These are phyloP conservation scores for zebrafish (Danio rerio) DNA, from an alignment of 2,113 vertebrate species.

Conservation along the genomic window DNA sequence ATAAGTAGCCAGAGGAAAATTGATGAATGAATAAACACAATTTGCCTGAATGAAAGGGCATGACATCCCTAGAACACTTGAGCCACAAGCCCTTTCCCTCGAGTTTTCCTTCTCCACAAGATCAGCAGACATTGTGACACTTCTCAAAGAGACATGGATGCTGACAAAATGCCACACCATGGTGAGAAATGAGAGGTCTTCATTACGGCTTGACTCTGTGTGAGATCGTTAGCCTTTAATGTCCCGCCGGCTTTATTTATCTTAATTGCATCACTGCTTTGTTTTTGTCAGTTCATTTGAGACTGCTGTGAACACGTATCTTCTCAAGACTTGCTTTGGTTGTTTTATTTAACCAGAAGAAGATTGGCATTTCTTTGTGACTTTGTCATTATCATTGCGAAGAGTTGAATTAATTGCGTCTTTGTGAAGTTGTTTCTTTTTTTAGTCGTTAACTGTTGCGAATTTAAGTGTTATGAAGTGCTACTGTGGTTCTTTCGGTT, in stretches of 20 bases:
- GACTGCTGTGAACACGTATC: conserved; percentile 8
- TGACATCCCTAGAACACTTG: not conserved
- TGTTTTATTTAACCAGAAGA: not conserved
- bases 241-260: not conserved
- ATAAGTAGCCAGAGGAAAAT: too few species aligned
- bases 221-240: not conserved
- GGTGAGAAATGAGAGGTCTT: conserved; percentile 6
- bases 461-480: too few species aligned
- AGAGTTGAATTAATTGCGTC: not conserved
- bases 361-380: not conserved
- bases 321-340: not conserved
- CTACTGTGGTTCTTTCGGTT: not conserved
- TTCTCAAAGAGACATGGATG: not conserved
- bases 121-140: not conserved
- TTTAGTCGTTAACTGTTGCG: not conserved
- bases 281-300: not conserved
- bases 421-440: not conserved
- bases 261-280: conserved; percentile 22
- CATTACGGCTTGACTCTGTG: not conserved
- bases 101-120: not conserved
- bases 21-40: not conserved
- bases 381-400: not conserved
- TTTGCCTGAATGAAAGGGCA: not conserved
- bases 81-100: not conserved
- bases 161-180: conserved; percentile 21